Evolutionary conservation across 2,888 invertebrate species (phyloP), one percentile per base, ranked within the genome.

Genomic region (Sipha maydis): DNA sequence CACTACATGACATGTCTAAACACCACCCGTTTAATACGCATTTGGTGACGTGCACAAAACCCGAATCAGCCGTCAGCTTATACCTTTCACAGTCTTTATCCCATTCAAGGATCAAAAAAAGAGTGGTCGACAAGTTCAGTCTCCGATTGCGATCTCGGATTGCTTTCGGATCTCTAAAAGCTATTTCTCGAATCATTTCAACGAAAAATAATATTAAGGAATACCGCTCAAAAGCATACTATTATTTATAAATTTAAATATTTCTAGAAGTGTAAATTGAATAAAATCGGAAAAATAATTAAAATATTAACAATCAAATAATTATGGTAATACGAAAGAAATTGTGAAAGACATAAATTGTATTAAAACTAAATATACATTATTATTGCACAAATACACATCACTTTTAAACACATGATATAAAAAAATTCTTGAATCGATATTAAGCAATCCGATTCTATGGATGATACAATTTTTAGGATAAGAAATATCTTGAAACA

Each of bases 21-120:
- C 85, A 80, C 56, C 56, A 75, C 79, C 79, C 88, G 75, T 88
- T 82, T 88, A 85, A 85, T 85, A 82, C 73, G 80, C 54, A 41
- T 88, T 82, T 73, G 88, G 79, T 76, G 88, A 88, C 88, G 88
- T 75, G 80, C 75, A 34, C 61, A 56, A 88, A 73, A 88, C 86
- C 86, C 73, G 56, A 86, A 86, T 75, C 82, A 75, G 75, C 41
- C 73, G 75, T 80, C 75, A 80, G 88, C 80, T 88, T 80, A 82
- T 75, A 78, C 88, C 75, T 88, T 80, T 82, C 80, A 25, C n/a
- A 34, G 54, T 71, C 73, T 80, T 67, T 88, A 79, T 79, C 86
- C 75, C 88, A 28, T 82, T 56, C 56, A 28, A 85, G 56, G 71
- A 86, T 88, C 67, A 77, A 41, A 25, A 69, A 48, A 3, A 67